These are phyloP conservation scores for Romanogobio albipinnatus DNA, from an alignment of 2,113 vertebrate species.

Conservation along the genomic window DNA sequence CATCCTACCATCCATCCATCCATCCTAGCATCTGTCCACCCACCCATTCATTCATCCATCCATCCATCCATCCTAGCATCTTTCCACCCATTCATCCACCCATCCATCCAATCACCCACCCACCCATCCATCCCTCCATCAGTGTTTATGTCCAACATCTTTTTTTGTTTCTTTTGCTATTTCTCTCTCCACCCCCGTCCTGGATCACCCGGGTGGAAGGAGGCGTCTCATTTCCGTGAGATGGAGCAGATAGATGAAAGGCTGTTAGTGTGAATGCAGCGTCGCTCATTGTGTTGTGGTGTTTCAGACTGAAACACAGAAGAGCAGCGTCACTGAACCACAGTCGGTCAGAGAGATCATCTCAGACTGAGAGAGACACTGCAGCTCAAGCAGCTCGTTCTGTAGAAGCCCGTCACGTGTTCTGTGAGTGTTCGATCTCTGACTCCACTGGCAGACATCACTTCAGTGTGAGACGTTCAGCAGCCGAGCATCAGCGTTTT, in stretches of 20 bases:
- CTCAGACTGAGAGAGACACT: background rate
- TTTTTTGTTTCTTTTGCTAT: too few species aligned
- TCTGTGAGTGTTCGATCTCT: too few species aligned
- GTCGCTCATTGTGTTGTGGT: conserved; percentile 65
- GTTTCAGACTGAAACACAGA: background rate
- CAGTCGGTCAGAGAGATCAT: background rate
- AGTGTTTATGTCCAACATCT: too few species aligned
- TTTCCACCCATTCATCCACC: too few species aligned
- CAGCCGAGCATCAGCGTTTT: background rate
- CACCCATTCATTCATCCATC: too few species aligned
- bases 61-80: too few species aligned
- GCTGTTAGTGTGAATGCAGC: conserved; percentile 71
- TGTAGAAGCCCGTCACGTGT: background rate
- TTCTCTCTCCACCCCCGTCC: conserved; percentile 48
- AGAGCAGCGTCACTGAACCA: background rate
- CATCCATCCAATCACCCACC: too few species aligned
- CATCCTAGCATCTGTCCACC: too few species aligned
- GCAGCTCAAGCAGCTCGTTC: background rate
- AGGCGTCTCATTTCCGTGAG: conserved; percentile 75
- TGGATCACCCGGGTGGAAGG: conserved; percentile 63
- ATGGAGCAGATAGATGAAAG: conserved; percentile 76
- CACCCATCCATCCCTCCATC: too few species aligned
- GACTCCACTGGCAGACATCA: too few species aligned
- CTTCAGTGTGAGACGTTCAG: too few species aligned
- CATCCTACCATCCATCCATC: too few species aligned